Evolutionary conservation across 2,888 invertebrate genomes (phyloP).

Genomic region (Tenthredo distinguenda): DNA sequence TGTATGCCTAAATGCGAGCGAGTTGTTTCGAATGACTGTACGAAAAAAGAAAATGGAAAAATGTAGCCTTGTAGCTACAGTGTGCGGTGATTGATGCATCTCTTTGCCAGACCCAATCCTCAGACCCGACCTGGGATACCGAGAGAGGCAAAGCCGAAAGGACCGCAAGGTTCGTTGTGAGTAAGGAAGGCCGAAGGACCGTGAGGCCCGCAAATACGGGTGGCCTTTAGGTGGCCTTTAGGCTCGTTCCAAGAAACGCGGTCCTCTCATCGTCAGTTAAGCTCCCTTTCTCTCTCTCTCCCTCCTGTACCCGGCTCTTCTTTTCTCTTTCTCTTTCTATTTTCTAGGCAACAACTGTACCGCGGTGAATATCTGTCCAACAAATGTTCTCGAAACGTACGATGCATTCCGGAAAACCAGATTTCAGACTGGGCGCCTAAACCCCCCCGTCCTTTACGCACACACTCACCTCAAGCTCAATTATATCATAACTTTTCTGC

Average conservation of each 20-base stretch:
- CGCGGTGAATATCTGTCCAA: conserved; percentile 52
- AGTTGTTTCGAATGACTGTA: conserved; percentile 44
- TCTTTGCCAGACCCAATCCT: not conserved
- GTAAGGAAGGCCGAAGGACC: conserved; percentile 18
- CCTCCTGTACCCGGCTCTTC: conserved; percentile 38
- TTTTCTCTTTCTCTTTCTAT: conserved; percentile 45
- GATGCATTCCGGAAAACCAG: conserved; percentile 52
- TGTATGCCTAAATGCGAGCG: not conserved
- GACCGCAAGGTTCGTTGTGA: conserved; percentile 23
- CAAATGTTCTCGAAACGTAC: conserved; percentile 52
- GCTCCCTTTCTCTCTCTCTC: conserved; percentile 43
- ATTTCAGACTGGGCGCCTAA: conserved; percentile 20
- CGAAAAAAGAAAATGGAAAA: conserved; percentile 11
- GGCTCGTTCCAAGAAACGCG: conserved; percentile 42
- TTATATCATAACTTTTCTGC: not conserved
- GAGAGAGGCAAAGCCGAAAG: conserved; percentile 38
- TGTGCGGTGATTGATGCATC: conserved; percentile 47
- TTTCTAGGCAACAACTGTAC: conserved; percentile 46
- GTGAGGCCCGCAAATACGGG: conserved; percentile 50
- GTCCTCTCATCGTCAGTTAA: conserved; percentile 49
- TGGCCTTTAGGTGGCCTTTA: conserved; percentile 49
- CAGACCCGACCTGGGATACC: conserved; percentile 46
- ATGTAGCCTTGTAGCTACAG: not conserved
- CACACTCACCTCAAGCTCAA: not conserved
- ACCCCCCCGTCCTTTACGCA: not conserved